Evolutionary conservation across 1,140 invertebrate species (phyloP).

Genomic region (Caenorhabditis briggsae): DNA sequence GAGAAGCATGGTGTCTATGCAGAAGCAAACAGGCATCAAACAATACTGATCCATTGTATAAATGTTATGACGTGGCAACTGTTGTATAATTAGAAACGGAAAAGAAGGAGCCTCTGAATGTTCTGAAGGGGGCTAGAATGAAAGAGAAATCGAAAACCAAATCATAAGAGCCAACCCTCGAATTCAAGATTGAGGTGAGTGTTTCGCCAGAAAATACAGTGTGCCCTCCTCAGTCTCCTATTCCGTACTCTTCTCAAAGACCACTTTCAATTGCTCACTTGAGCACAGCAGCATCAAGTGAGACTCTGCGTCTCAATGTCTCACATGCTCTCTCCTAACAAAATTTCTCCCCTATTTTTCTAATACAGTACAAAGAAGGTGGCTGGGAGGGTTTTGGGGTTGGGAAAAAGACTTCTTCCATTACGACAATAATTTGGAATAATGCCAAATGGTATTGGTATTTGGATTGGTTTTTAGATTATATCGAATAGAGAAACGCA

Average conservation of each 20-base stretch:
- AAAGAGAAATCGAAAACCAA: slow-evolving; percentile 22
- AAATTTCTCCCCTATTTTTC: background rate
- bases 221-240: slow-evolving; percentile 34
- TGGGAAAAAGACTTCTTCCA: slow-evolving; percentile 1
- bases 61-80: background rate
- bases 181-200: slow-evolving; percentile 37
- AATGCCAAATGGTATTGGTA: slow-evolving; percentile 32
- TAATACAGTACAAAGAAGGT: slow-evolving; percentile 26
- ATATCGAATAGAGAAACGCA: background rate
- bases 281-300: slow-evolving; percentile 39
- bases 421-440: slow-evolving; percentile 35
- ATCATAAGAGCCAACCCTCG: slow-evolving; percentile 18
- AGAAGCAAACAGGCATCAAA: no score
- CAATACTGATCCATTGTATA: background rate
- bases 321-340: background rate
- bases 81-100: background rate
- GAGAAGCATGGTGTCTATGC: no score
- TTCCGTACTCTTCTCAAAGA: slow-evolving; percentile 17
- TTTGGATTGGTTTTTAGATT: slow-evolving; percentile 8
- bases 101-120: background rate
- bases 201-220: slow-evolving; percentile 50
- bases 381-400: background rate
- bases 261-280: slow-evolving; percentile 49
- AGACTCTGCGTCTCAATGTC: slow-evolving; percentile 29
- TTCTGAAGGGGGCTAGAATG: background rate